A percentile compares a stretch with the other conserved stretches of the same genome.
Conservation (phyloP, 2,113 vertebrate species). For the Microcebus ravelobensis region DNA sequence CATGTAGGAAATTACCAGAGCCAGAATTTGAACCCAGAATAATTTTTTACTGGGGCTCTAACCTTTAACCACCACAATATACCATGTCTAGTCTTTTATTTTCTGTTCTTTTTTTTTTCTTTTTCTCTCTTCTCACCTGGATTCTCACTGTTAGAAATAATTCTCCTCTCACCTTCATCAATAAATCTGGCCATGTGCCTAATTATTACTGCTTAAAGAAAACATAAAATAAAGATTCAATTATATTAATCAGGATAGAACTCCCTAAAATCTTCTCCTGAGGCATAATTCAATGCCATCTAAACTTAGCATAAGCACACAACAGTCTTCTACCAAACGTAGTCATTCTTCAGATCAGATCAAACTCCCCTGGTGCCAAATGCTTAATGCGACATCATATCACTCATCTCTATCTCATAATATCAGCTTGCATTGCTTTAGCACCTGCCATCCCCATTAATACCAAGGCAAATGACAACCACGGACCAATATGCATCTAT, state of each 20-base stretch:
- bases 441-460: conserved; percentile 34
- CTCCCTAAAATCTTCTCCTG: background rate
- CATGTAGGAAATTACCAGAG: background rate
- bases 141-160: background rate
- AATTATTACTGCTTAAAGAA: background rate
- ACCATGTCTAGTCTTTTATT: background rate
- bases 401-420: conserved; percentile 18
- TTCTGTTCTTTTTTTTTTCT: background rate
- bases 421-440: conserved; percentile 26
- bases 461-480: conserved; percentile 37
- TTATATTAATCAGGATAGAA: background rate
- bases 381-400: background rate
- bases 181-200: background rate
- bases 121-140: background rate
- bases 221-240: background rate
- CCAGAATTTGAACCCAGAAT: background rate
- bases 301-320: conserved; percentile 19
- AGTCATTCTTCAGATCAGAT: conserved; percentile 44
- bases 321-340: conserved; percentile 11
- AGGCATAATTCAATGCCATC: background rate
- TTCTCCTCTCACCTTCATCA: background rate
- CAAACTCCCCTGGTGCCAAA: conserved; percentile 39
- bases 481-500: background rate
- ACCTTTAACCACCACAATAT: background rate
- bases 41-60: background rate